Conservation (phyloP, 1,140 invertebrate species). For the Drosophila ficusphila region DNA sequence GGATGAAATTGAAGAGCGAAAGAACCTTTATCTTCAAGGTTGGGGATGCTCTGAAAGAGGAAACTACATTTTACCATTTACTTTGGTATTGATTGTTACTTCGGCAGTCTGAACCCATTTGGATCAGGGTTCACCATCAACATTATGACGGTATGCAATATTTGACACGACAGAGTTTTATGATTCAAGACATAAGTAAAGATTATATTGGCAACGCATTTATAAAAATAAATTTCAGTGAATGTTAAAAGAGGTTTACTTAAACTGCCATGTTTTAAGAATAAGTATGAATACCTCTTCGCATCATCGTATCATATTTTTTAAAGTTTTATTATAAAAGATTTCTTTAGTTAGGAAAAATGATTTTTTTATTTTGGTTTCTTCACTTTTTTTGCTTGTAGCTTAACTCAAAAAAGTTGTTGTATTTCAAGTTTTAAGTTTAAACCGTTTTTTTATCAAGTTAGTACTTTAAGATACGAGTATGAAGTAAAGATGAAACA, state of each 20-base stretch:
- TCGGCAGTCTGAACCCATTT: slow-evolving; percentile 20
- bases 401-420: no score
- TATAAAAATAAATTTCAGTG: background rate
- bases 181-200: background rate
- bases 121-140: slow-evolving; percentile 14
- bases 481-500: slow-evolving; percentile 59
- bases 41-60: slow-evolving; percentile 1
- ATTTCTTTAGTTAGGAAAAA: no score
- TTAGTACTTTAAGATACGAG: slow-evolving; percentile 53
- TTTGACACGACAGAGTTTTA: no score
- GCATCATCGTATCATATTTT: no score
- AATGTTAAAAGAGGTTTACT: background rate
- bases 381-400: no score
- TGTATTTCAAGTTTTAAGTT: background rate
- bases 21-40: background rate
- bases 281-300: no score
- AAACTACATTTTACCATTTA: slow-evolving; percentile 14
- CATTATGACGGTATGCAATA: background rate
- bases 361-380: no score
- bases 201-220: background rate
- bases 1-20: slow-evolving; percentile 38
- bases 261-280: background rate
- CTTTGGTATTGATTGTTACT: slow-evolving; percentile 12
- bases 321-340: no score
- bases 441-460: slow-evolving; percentile 29